These are phyloP conservation scores for Mustelus asterias DNA, from an alignment of 2,113 vertebrate genomes.

Conservation along the genomic window DNA sequence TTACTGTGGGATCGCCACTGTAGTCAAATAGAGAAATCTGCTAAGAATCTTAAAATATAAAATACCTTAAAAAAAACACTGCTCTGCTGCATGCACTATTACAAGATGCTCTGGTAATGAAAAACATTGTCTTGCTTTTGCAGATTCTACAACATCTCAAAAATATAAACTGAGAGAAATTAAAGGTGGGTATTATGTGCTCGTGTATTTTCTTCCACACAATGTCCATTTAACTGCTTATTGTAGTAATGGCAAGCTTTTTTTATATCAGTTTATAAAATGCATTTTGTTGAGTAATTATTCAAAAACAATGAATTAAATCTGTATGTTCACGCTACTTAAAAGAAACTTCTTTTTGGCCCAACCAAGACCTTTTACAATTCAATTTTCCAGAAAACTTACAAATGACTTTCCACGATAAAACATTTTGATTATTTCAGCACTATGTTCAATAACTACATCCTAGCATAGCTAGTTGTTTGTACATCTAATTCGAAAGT, in stretches of 20 bases:
- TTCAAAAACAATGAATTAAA: background rate
- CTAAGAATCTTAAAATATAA: background rate
- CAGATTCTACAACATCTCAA: background rate
- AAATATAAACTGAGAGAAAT: constrained; percentile 32
- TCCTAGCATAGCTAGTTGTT: background rate
- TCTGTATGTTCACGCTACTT: background rate
- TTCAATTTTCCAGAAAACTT: background rate
- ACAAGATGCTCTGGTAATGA: background rate
- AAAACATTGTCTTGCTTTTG: constrained; percentile 5
- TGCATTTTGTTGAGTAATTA: background rate
- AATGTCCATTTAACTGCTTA: background rate
- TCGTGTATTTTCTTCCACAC: background rate
- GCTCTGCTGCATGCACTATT: background rate
- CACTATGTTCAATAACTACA: background rate
- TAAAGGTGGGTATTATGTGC: background rate
- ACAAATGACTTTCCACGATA: background rate
- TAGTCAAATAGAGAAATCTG: background rate
- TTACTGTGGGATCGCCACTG: background rate
- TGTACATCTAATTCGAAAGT: background rate
- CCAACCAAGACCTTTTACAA: background rate
- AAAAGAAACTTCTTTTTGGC: background rate
- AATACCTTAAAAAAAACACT: background rate
- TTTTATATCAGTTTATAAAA: background rate
- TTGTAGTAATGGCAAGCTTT: background rate
- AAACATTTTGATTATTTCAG: background rate